Evolutionary conservation across 2,888 invertebrate species (phyloP).

Genomic region (Noctuana brunneofusca): DNA sequence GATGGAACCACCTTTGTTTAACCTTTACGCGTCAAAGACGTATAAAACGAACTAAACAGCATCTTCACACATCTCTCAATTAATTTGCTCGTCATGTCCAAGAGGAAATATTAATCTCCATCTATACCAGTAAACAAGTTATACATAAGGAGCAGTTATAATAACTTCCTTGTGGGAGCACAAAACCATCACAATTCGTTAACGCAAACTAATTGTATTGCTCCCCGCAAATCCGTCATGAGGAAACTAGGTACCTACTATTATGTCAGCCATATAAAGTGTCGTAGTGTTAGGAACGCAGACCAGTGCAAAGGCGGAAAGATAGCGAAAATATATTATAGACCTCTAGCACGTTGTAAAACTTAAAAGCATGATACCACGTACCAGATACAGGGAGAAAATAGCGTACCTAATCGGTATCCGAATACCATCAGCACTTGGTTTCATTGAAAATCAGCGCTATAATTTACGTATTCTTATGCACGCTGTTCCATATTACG

Average conservation of each 20-base stretch:
- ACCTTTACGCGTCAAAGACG: neutral
- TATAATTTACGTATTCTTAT: too few species aligned
- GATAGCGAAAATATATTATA: slow-evolving; percentile 2
- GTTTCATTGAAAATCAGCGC: too few species aligned
- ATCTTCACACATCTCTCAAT: neutral
- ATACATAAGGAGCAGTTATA: slow-evolving; percentile 3
- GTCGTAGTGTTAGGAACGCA: slow-evolving; percentile 12
- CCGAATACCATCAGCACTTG: too few species aligned
- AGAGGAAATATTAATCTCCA: neutral
- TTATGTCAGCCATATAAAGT: slow-evolving; percentile 54
- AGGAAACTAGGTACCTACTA: slow-evolving; percentile 50
- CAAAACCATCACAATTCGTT: slow-evolving; percentile 30
- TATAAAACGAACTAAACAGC: neutral
- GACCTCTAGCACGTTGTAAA: too few species aligned
- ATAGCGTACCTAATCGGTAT: too few species aligned
- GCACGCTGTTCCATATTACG: too few species aligned
- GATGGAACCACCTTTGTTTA: neutral
- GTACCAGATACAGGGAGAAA: too few species aligned
- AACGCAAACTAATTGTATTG: slow-evolving; percentile 37
- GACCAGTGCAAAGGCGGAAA: neutral
- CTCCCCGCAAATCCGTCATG: slow-evolving; percentile 52
- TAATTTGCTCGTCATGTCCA: neutral
- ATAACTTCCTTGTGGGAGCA: slow-evolving; percentile 26
- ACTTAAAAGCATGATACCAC: too few species aligned
- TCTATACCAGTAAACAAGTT: neutral